These are phyloP conservation scores for Umimayanthus kanabou DNA, from an alignment of 92 coral and sea anemone genomes.

Conservation along the genomic window DNA sequence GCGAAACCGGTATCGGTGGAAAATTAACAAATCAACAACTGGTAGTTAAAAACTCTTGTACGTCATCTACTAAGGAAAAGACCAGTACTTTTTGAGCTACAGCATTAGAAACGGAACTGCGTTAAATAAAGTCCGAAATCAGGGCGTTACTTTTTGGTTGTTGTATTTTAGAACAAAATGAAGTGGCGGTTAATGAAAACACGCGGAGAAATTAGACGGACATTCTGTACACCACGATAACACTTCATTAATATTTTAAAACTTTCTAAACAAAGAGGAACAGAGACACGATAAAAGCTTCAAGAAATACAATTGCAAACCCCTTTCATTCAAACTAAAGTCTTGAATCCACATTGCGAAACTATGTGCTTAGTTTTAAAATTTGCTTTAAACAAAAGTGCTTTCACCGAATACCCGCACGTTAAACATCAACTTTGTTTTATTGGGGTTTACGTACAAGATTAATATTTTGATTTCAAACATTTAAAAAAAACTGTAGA, in stretches of 20 bases:
- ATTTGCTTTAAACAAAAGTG: background rate
- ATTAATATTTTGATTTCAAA: background rate
- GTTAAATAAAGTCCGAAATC: background rate
- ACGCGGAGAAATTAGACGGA: conserved; percentile 15
- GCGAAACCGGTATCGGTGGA: conserved; percentile 12
- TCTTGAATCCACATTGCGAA: background rate
- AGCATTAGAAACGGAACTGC: background rate
- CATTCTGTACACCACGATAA: conserved; percentile 3
- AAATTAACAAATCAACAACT: background rate
- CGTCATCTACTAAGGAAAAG: background rate
- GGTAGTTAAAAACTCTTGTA: background rate
- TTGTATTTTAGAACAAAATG: background rate
- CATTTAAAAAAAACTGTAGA: background rate
- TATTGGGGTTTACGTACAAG: too few relatives aligned
- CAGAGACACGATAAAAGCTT: background rate
- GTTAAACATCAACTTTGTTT: background rate
- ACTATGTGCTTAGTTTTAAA: background rate
- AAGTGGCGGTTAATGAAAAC: conserved; percentile 4
- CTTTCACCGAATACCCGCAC: background rate
- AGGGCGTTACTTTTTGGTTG: background rate
- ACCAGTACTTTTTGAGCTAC: background rate
- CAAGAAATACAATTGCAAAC: background rate
- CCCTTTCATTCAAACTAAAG: background rate
- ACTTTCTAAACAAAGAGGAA: background rate
- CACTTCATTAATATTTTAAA: conserved; percentile 20